phyloP scores from a whole-genome alignment of 2,113 vertebrate genomes.

The Aviceda subcristata region DNA sequence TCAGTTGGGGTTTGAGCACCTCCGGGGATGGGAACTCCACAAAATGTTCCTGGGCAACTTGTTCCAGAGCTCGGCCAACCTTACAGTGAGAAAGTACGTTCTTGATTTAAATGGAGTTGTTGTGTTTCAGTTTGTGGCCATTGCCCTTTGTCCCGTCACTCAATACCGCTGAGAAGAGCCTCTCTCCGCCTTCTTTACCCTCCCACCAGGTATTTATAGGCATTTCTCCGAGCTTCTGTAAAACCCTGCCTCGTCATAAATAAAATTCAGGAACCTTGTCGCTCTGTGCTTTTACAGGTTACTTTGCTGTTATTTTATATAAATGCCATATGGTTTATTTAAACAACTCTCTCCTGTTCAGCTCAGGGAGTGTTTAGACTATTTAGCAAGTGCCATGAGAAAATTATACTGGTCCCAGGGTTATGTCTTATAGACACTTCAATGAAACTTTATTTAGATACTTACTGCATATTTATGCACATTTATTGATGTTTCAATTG shows the following conservation, averaged over 20 bases:
- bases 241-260: background rate
- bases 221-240: background rate
- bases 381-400: background rate
- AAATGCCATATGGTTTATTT: background rate
- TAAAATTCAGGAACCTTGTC: background rate
- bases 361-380: background rate
- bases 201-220: background rate
- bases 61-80: background rate
- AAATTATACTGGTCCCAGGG: background rate
- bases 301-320: background rate
- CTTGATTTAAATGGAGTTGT: background rate
- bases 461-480: background rate
- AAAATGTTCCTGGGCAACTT: background rate
- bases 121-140: background rate
- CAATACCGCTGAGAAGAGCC: background rate
- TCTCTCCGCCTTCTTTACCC: background rate
- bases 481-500: background rate
- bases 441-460: background rate
- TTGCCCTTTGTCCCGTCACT: background rate
- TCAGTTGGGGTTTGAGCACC: background rate
- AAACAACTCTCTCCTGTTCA: background rate
- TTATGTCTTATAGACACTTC: background rate
- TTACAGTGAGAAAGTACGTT: background rate
- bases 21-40: background rate
- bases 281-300: background rate